Conservation (phyloP, 2,797 vertebrate genomes). For the Tragelaphus eurycerus region DNA sequence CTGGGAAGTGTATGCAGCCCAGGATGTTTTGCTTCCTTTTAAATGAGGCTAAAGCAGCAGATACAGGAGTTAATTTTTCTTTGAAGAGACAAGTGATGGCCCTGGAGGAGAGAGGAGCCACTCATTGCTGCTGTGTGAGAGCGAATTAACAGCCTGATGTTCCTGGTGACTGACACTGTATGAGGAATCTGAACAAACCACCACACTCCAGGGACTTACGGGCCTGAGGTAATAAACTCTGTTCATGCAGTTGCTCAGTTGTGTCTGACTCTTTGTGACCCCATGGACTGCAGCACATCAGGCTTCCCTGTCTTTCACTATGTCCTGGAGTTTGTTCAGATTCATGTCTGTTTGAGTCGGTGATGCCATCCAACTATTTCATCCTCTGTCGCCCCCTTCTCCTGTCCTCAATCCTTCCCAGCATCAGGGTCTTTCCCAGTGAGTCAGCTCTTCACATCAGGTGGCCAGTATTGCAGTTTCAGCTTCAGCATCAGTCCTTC, state of each 20-base stretch:
- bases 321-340: not conserved
- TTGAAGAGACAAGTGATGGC: not conserved
- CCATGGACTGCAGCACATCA: not conserved
- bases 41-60: not conserved
- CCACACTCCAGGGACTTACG: not conserved
- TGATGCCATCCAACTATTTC: not conserved
- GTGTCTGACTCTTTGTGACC: not conserved
- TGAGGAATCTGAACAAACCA: not conserved
- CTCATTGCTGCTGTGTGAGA: not conserved
- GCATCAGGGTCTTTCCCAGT: not conserved
- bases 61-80: not conserved
- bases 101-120: not conserved
- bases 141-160: fast-evolving
- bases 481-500: not conserved
- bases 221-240: not conserved
- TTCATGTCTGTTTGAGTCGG: not conserved
- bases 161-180: too few relatives aligned
- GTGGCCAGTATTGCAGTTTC: not conserved
- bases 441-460: not conserved
- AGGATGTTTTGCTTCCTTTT: not conserved
- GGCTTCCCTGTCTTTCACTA: not conserved
- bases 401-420: not conserved
- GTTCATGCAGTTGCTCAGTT: not conserved
- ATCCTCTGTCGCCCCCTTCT: not conserved
- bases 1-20: not conserved